Evolutionary conservation across 2,888 invertebrate species (phyloP).

Genomic region (Euplexia lucipara): DNA sequence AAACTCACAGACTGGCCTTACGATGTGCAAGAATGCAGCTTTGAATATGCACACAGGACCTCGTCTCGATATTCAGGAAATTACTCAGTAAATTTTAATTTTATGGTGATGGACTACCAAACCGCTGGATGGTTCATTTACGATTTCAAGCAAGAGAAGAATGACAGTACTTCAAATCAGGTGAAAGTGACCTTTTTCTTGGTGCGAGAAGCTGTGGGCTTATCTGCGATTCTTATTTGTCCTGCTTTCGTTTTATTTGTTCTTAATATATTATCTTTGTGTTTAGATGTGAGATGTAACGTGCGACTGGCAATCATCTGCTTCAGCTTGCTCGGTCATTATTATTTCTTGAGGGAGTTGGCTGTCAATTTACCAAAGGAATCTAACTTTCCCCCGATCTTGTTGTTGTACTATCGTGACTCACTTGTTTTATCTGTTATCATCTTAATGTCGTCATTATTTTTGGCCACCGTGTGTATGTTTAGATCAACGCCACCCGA

Average conservation of each 20-base stretch:
- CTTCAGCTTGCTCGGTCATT: constrained; percentile 72
- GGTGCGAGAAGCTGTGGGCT: constrained; percentile 69
- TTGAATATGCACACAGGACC: constrained; percentile 50
- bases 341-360: constrained; percentile 64
- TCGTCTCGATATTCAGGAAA: not conserved
- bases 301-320: constrained; percentile 65
- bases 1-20: constrained; percentile 73
- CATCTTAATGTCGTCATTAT: constrained; percentile 62
- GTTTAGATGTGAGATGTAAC: constrained; percentile 65
- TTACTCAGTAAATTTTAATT: not conserved
- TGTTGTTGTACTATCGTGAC: constrained; percentile 70
- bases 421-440: constrained; percentile 68
- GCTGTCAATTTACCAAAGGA: constrained; percentile 63
- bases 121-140: constrained; percentile 73
- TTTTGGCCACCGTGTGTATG: constrained; percentile 61
- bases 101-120: not conserved
- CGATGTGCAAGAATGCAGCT: constrained; percentile 68
- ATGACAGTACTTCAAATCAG: constrained; percentile 35
- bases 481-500: constrained; percentile 50
- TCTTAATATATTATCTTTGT: constrained; percentile 65
- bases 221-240: constrained; percentile 67
- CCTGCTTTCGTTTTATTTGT: constrained; percentile 68
- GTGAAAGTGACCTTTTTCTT: constrained; percentile 68
- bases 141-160: constrained; percentile 56
- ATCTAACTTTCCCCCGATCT: constrained; percentile 58